A percentile compares a stretch with the other conserved stretches of the same genome.
Evolutionary conservation across 2,888 invertebrate genomes (phyloP).

Genomic region (Zaprionus bogoriensis): DNA sequence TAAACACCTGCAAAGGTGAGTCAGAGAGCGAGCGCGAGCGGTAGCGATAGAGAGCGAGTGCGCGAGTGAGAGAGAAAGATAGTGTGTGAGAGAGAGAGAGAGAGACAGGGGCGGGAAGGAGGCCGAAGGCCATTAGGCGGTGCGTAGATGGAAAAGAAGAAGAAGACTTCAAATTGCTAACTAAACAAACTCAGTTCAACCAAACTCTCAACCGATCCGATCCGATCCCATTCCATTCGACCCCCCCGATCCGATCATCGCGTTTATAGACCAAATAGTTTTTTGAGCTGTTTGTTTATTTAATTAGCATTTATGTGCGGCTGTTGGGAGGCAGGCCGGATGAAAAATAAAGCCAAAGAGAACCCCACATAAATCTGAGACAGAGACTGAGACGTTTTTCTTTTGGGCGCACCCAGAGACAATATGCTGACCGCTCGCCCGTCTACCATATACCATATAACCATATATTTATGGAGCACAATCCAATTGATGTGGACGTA

Average conservation of each 20-base stretch:
- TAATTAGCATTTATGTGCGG: conserved; percentile 59
- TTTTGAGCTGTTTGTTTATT: conserved; percentile 72
- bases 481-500: conserved; percentile 33
- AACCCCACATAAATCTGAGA: conserved; percentile 1
- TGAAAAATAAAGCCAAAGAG: conserved; percentile 22
- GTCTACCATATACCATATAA: background rate
- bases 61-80: background rate
- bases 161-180: conserved; percentile 14
- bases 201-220: conserved; percentile 30
- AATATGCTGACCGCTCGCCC: background rate
- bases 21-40: conserved; percentile 12
- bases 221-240: conserved; percentile 25
- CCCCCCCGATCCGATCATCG: conserved; percentile 10
- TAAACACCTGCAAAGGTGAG: conserved; percentile 47
- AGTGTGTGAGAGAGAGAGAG: background rate
- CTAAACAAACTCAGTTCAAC: conserved; percentile 9
- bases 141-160: conserved; percentile 11
- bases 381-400: background rate
- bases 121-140: conserved; percentile 8
- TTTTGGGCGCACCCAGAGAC: background rate
- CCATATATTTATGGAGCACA: conserved; percentile 22
- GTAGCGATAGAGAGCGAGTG: background rate
- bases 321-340: background rate
- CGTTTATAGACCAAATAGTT: conserved; percentile 66
- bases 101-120: background rate